A percentile compares a stretch with the other conserved stretches of the same genome.
phyloP scores from a whole-genome alignment of 1,140 invertebrate genomes.

The Heliconius hewitsoni region DNA sequence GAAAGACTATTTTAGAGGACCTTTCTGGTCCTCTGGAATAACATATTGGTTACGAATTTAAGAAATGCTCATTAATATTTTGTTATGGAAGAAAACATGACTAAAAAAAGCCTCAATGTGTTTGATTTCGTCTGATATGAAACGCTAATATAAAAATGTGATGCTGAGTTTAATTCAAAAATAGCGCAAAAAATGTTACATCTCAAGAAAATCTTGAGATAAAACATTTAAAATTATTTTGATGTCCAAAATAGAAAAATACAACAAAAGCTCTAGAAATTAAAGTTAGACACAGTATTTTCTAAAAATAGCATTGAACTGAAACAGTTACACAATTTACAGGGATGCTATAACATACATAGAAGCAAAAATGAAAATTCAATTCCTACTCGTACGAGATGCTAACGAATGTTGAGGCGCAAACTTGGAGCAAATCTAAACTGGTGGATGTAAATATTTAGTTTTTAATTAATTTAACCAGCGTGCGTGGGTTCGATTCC shows the following conservation, averaged over 20 bases:
- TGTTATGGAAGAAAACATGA: too few relatives aligned
- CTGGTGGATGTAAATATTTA: neutral
- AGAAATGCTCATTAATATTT: too few relatives aligned
- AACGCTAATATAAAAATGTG: too few relatives aligned
- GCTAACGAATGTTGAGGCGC: slow-evolving; percentile 8
- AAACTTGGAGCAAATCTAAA: neutral
- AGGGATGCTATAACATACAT: slow-evolving; percentile 4
- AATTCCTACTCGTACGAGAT: neutral
- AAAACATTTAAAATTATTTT: neutral
- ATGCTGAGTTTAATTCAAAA: neutral
- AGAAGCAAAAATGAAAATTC: neutral
- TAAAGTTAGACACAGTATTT: neutral
- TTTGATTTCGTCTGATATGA: too few relatives aligned
- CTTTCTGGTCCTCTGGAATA: too few relatives aligned
- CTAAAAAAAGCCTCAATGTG: too few relatives aligned
- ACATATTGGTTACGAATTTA: too few relatives aligned
- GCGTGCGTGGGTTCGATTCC: too few relatives aligned
- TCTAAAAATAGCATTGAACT: neutral
- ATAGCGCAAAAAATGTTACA: neutral
- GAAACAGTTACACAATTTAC: slow-evolving; percentile 2
- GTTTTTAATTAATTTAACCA: neutral
- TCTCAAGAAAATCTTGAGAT: neutral
- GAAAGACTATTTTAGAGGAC: too few relatives aligned
- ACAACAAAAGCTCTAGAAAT: neutral
- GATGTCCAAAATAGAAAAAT: neutral